These are phyloP conservation scores for Cottus gobio DNA, from an alignment of 2,113 vertebrate genomes.

Conservation along the genomic window DNA sequence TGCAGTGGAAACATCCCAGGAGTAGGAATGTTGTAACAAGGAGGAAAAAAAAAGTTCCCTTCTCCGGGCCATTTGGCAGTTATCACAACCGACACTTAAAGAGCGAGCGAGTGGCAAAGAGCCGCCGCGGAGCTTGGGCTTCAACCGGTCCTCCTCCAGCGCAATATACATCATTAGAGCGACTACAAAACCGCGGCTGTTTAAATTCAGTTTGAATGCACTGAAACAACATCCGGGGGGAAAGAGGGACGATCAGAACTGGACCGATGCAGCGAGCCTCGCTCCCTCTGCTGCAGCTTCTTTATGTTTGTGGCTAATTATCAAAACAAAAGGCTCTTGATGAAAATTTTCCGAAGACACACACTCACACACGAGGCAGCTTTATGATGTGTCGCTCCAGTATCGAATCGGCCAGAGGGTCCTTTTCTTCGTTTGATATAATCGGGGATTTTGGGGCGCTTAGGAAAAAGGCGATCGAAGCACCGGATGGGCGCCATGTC, in stretches of 20 bases:
- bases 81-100: neutral
- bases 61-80: neutral
- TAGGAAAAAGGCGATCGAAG: slow-evolving; percentile 4
- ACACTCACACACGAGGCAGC: neutral
- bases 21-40: neutral
- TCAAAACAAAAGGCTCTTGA: slow-evolving; percentile 42
- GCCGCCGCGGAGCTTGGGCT: neutral
- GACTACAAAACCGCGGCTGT: neutral
- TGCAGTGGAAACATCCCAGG: neutral
- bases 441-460: neutral
- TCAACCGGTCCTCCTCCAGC: neutral
- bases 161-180: neutral
- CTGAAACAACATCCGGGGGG: neutral
- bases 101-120: neutral
- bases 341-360: slow-evolving; percentile 30
- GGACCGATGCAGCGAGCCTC: slow-evolving; percentile 14
- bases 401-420: neutral
- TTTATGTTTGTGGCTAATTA: slow-evolving; percentile 37
- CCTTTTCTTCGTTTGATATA: neutral
- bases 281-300: slow-evolving; percentile 15
- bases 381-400: neutral
- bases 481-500: slow-evolving; percentile 15
- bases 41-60: neutral
- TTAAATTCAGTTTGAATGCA: neutral
- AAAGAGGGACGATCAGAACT: neutral